Evolutionary conservation across 2,888 invertebrate genomes (phyloP).

Genomic region (Tolmerus cingulatus): DNA sequence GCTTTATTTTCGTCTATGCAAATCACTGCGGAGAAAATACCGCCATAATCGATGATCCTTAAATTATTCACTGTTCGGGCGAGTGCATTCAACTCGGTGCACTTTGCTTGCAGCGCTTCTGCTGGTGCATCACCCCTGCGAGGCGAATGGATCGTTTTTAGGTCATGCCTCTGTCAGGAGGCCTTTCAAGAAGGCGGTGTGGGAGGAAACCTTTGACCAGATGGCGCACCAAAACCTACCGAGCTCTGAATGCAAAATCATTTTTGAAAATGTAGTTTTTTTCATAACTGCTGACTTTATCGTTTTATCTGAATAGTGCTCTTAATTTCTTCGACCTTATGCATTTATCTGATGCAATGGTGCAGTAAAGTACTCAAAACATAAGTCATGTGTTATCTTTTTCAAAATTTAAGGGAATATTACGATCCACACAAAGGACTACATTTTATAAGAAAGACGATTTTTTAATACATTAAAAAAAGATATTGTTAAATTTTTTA

Average conservation of each 20-base stretch:
- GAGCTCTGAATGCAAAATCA: not conserved
- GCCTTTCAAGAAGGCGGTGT: not conserved
- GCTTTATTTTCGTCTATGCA: not conserved
- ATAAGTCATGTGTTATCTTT: too few relatives aligned
- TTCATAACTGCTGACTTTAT: not conserved
- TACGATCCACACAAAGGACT: too few relatives aligned
- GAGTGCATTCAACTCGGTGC: not conserved
- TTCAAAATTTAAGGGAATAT: too few relatives aligned
- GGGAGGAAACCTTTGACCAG: not conserved
- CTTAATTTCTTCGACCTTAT: not conserved
- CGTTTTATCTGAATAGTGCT: not conserved
- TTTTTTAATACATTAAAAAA: too few relatives aligned
- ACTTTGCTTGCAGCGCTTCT: not conserved
- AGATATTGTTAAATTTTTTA: too few relatives aligned
- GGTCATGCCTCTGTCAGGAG: not conserved
- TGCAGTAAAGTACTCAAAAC: too few relatives aligned
- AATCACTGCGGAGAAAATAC: not conserved
- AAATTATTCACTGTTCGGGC: not conserved
- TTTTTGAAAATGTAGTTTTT: not conserved
- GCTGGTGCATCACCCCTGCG: not conserved
- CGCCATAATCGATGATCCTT: not conserved
- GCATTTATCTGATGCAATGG: not conserved
- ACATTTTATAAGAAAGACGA: too few relatives aligned
- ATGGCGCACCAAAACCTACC: not conserved
- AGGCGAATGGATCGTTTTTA: not conserved